Base-by-base conservation (phyloP, 2,113 vertebrate species). In the Vidua chalybeata region DNA sequence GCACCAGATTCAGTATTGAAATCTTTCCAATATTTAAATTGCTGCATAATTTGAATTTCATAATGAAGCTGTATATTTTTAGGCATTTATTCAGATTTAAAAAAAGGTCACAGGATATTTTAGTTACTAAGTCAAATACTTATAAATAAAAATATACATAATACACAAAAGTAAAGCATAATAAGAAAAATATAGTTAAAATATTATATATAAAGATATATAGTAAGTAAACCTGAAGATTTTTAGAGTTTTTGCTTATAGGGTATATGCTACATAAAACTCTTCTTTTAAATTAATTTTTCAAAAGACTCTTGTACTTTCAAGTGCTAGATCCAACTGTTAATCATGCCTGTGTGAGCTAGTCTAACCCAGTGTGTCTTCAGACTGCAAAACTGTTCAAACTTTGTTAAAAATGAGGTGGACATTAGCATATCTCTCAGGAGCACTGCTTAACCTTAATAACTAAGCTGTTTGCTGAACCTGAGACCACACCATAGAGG, bases 381-480 rank as follows among this genome's bases (percentile, higher is more conserved):
- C 78, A 86, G 83, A 97, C 79, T 71, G 51, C 45, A 81, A 89
- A 96, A 64, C 4, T 0, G 0, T 62, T 90, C 87, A 35, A 90
- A 76, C n/a, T 55, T 46, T 5, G 67, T 93, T 71, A 87, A 95
- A 96, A 96, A 51, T 21, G 72, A 86, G 27, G 45, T 45, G 35
- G 66, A 84, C n/a, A 72, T 51, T 48, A 58, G 56, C 91, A 87
- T 92, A 84, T 61, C 92, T 94, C 80, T 71, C 94, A 69, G 37
- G 71, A 71, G 79, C 54, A 87, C n/a, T 84, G 56, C 59, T 92
- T 95, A 93, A 81, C 73, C 94, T 95, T 91, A 87, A 96, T 90
- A 95, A 85, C 63, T 89, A 94, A 91, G 92, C 68, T 94, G 68
- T 68, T 89, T 67, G 66, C 43, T 94, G 73, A 95, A 94, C 74